Conservation (phyloP, 2,797 vertebrate species). For the Phaenicophaeus curvirostris region DNA sequence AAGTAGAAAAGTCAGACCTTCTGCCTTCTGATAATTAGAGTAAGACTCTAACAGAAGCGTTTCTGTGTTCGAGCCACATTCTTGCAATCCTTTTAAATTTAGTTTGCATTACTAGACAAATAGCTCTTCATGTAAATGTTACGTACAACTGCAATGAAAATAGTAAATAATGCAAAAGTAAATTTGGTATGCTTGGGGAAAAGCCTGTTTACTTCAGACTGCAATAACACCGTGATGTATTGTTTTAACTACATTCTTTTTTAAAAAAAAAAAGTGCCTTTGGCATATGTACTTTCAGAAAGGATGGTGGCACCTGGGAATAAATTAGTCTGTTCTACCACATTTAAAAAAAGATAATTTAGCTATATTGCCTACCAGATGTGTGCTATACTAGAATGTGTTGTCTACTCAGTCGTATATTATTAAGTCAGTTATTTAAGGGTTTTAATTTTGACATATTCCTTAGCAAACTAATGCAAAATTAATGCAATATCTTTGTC, state of each 20-base stretch:
- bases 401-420: background rate
- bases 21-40: background rate
- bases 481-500: background rate
- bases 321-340: background rate
- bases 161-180: background rate
- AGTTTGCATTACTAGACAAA: background rate
- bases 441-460: background rate
- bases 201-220: background rate
- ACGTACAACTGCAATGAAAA: background rate
- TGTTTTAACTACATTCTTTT: background rate
- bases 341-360: background rate
- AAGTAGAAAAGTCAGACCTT: background rate
- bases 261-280: background rate
- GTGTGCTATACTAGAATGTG: background rate
- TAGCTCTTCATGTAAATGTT: background rate
- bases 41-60: background rate
- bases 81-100: background rate
- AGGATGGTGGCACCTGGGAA: background rate
- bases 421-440: background rate
- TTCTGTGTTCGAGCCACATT: background rate
- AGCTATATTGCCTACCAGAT: background rate
- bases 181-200: background rate
- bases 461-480: background rate
- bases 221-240: background rate
- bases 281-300: background rate